Evolutionary conservation across 2,113 vertebrate genomes (phyloP), one percentile per base, ranked within the genome.

Genomic region (Oryzias javanicus): DNA sequence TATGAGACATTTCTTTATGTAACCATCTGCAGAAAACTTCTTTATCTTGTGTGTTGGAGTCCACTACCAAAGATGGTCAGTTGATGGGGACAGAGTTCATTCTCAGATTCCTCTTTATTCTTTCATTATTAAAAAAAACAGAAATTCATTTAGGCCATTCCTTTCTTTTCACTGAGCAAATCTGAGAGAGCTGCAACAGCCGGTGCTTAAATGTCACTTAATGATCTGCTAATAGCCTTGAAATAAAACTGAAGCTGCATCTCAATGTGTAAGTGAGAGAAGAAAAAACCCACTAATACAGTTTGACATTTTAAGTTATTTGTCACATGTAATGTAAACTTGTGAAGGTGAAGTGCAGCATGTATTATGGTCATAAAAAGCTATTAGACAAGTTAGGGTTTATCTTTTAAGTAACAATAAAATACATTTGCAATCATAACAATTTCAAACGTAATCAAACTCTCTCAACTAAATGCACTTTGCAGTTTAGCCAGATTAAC

Each of bases 81-180:
- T 66, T 17, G 68, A 5, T 67, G 75, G 73, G 3, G 65, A 71
- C 55, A 81, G 63, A 69, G 5, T 40, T 45, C 20, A 55, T n/a
- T 5, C 10, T 42, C 1, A 27, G 17, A 4, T 40, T 13, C 42
- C 5, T 4, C 24, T 18, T 24, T 47, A 17, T 29, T 14, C 57
- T 19, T 15, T 2, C 6, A 50, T 22, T 40, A 15, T 0, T 12
- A 42, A 58, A 2, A n/a, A 4, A 17, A n/a, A 12, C 52, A 41
- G 16, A 7, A 20, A 2, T 25, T 42, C 10, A 55, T 55, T 67
- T 53, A 5, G 4, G 22, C 4, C 27, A 56, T 65, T 42, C n/a
- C 55, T 79, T 79, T 67, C 70, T 45, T 64, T 46, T 58, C 66
- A 74, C 74, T 71, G n/a, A 74, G 16, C 64, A 62, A 14, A 49